Conservation (phyloP, 1,140 invertebrate species). For the Drosophila bipectinata region DNA sequence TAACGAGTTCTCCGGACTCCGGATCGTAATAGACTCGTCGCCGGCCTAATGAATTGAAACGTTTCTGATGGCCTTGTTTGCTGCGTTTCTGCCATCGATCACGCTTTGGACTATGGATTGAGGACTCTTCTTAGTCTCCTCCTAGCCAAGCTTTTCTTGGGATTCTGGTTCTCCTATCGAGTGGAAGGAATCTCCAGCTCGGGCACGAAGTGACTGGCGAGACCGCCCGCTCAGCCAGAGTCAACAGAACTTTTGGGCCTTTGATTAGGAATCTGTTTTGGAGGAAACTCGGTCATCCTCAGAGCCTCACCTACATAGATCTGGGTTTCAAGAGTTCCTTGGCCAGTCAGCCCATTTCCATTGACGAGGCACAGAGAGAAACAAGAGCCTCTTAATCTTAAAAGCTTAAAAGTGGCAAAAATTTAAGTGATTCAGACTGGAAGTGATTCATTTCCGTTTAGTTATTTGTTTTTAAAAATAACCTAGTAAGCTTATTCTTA, state of each 20-base stretch:
- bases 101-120: slow-evolving; percentile 7
- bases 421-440: too few relatives aligned
- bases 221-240: slow-evolving; percentile 51
- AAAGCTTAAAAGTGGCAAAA: too few relatives aligned
- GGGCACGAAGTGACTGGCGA: slow-evolving; percentile 69
- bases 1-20: slow-evolving; percentile 31
- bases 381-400: not conserved
- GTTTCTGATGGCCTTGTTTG: slow-evolving; percentile 68
- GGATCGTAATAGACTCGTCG: slow-evolving; percentile 75
- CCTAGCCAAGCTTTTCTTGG: slow-evolving; percentile 3
- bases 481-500: too few relatives aligned
- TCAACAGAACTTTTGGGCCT: slow-evolving; percentile 43
- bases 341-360: slow-evolving; percentile 7
- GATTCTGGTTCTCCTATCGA: slow-evolving; percentile 29
- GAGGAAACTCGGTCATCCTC: slow-evolving; percentile 52
- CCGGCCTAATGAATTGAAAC: slow-evolving; percentile 79
- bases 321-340: slow-evolving; percentile 2
- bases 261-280: slow-evolving; percentile 51
- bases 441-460: too few relatives aligned
- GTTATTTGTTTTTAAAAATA: too few relatives aligned
- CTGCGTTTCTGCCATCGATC: slow-evolving; percentile 40
- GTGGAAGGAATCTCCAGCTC: slow-evolving; percentile 35
- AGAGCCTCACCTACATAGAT: slow-evolving; percentile 51
- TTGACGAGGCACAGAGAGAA: not conserved
- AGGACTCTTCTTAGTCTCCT: slow-evolving; percentile 12